phyloP scores from a whole-genome alignment of 2,888 invertebrate genomes.

The Cyclophora albipunctata region DNA sequence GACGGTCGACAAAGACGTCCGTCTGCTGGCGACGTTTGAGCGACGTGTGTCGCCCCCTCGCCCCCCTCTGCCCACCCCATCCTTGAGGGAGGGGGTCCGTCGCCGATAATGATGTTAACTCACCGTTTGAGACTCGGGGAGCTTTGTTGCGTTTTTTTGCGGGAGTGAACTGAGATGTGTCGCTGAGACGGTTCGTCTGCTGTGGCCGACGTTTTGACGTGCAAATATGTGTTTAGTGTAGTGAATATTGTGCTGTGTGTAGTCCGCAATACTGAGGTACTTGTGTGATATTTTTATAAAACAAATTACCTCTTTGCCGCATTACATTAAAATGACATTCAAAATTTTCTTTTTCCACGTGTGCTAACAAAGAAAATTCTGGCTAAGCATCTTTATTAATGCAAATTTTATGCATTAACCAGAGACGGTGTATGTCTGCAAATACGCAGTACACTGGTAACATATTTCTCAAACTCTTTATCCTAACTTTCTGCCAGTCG shows the following conservation, averaged over 20 bases:
- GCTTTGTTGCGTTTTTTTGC: conserved; percentile 61
- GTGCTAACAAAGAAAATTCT: background rate
- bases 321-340: background rate
- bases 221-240: background rate
- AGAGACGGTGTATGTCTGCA: background rate
- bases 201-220: conserved; percentile 12
- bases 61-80: conserved; percentile 22
- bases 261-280: too few relatives aligned
- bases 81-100: conserved; percentile 32
- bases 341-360: background rate
- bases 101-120: conserved; percentile 73
- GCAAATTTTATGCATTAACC: background rate
- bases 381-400: background rate
- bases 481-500: conserved; percentile 14
- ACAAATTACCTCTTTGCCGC: background rate
- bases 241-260: too few relatives aligned
- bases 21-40: conserved; percentile 72
- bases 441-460: background rate
- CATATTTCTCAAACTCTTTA: conserved; percentile 7
- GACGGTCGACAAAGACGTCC: conserved; percentile 72
- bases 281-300: background rate
- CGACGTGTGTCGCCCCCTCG: conserved; percentile 65
- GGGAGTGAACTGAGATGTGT: conserved; percentile 26
- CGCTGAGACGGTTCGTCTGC: conserved; percentile 23
- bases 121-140: conserved; percentile 57